Percentiles rank a stretch among this genome's conserved stretches.
phyloP scores from a whole-genome alignment of 2,797 vertebrate genomes.

The Rhynchonycteris naso region DNA sequence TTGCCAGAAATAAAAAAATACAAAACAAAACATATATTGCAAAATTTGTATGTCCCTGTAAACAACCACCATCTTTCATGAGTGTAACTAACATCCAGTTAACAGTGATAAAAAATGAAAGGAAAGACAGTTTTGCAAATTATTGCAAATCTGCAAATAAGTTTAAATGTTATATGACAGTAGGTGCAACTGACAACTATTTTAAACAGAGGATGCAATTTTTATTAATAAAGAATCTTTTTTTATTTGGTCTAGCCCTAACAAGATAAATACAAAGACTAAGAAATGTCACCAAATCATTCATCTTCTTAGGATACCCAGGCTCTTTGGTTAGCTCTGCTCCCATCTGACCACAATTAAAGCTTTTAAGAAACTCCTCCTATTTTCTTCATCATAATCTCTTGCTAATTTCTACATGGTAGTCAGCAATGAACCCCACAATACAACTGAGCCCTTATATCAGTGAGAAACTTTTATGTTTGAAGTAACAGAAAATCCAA shows the following conservation, averaged over 20 bases:
- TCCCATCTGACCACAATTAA: background rate
- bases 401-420: background rate
- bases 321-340: background rate
- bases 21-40: background rate
- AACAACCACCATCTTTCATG: background rate
- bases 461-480: background rate
- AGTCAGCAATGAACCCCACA: constrained; percentile 29
- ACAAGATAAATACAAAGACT: constrained; percentile 26
- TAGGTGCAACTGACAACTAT: background rate
- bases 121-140: background rate
- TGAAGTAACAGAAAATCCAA: constrained; percentile 24
- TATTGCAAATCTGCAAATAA: background rate
- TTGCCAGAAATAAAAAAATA: background rate
- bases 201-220: background rate
- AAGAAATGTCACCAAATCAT: background rate
- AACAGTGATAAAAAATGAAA: constrained; percentile 19
- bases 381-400: background rate
- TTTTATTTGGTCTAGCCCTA: background rate
- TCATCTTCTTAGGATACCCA: background rate
- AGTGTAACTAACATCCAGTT: background rate
- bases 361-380: background rate
- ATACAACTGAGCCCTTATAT: background rate
- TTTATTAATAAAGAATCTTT: background rate
- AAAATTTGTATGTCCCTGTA: background rate
- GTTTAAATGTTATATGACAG: background rate